phyloP scores from a whole-genome alignment of 2,797 vertebrate species.

The Acanthurus lineatus region DNA sequence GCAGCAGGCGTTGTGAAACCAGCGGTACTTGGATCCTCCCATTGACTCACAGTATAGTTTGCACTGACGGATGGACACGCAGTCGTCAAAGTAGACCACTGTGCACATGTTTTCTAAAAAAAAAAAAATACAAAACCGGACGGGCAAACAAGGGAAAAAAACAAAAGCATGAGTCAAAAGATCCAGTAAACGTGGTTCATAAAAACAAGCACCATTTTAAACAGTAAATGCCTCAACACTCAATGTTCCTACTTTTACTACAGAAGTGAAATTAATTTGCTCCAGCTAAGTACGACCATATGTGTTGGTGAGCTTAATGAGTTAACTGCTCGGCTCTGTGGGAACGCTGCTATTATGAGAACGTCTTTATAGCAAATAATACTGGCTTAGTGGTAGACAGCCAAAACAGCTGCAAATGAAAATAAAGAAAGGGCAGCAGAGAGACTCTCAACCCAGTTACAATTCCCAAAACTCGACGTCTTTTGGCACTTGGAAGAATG shows the following conservation, averaged over 20 bases:
- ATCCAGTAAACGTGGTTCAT: constrained; percentile 40
- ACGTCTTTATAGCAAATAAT: constrained; percentile 56
- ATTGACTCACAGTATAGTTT: constrained; percentile 98
- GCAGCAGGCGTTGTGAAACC: constrained; percentile 99
- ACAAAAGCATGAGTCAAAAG: constrained; percentile 53
- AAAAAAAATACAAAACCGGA: constrained; percentile 60
- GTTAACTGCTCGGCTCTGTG: constrained; percentile 61
- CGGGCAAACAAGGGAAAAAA: background rate
- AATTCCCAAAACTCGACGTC: constrained; percentile 24
- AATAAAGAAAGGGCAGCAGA: constrained; percentile 30
- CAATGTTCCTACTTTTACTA: constrained; percentile 51
- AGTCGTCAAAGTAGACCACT: constrained; percentile 99
- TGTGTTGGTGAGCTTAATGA: constrained; percentile 67
- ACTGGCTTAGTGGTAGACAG: constrained; percentile 40
- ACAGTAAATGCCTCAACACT: constrained; percentile 55
- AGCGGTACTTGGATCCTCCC: constrained; percentile 98
- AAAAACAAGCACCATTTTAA: constrained; percentile 41
- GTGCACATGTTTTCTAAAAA: constrained; percentile 95
- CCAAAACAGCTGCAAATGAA: constrained; percentile 53
- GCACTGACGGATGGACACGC: constrained; percentile 98
- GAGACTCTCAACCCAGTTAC: constrained; percentile 28
- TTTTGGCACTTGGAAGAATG: constrained; percentile 2
- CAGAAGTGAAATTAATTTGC: constrained; percentile 50
- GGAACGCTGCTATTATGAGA: constrained; percentile 49
- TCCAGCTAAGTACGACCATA: constrained; percentile 54